A percentile compares a stretch with the other conserved stretches of the same genome.
phyloP scores from a whole-genome alignment of 1,140 invertebrate species.

The Lepidurus packardi region DNA sequence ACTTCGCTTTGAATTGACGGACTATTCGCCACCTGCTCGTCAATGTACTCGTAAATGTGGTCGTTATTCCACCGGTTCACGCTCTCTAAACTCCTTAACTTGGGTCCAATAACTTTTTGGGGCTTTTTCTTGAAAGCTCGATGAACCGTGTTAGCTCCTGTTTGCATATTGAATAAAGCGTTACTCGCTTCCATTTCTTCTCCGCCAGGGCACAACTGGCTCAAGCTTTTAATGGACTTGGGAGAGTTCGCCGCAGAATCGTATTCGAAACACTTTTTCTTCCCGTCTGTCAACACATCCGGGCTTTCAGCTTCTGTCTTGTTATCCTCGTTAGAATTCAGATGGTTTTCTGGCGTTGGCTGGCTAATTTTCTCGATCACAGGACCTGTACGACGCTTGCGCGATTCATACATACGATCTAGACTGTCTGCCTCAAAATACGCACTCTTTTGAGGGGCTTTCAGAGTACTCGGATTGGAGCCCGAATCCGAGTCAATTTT shows the following conservation, averaged over 20 bases:
- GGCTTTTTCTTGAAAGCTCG: constrained; percentile 22
- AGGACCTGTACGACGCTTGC: background rate
- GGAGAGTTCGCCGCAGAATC: constrained; percentile 29
- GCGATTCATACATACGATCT: constrained; percentile 24
- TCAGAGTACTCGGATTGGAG: background rate
- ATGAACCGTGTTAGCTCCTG: constrained; percentile 29
- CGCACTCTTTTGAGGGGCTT: background rate
- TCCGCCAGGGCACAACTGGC: constrained; percentile 28
- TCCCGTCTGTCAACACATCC: background rate
- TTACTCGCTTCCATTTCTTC: constrained; percentile 34
- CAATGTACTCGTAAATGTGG: constrained; percentile 30
- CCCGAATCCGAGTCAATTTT: constrained; percentile 25
- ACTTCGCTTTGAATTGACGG: background rate
- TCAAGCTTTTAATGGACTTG: constrained; percentile 34
- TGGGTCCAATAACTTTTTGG: background rate
- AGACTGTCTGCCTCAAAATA: constrained; percentile 33
- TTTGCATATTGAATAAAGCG: constrained; percentile 34
- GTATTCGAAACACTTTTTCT: constrained; percentile 24
- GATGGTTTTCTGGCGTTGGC: background rate
- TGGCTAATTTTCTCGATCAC: background rate
- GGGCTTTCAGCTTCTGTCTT: background rate
- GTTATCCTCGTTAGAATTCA: constrained; percentile 7
- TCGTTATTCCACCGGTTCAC: background rate
- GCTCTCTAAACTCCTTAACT: background rate
- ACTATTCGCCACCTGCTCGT: background rate